Evolutionary conservation across 2,797 vertebrate genomes (phyloP).

Genomic region (Vespertilio murinus): DNA sequence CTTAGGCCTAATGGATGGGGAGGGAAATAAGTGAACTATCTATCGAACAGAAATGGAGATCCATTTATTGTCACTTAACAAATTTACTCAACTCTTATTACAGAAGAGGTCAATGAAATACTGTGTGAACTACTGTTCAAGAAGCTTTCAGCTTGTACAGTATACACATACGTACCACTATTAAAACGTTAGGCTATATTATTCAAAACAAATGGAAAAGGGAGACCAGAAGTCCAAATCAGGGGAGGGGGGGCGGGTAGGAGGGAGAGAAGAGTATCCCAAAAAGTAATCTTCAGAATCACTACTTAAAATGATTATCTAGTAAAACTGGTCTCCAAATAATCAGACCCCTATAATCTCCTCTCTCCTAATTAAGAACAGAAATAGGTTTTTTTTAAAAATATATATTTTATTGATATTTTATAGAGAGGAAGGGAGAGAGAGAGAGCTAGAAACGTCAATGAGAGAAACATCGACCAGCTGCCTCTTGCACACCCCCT

Average conservation of each 20-base stretch:
- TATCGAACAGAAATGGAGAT: background rate
- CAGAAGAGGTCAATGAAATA: background rate
- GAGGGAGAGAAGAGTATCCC: background rate
- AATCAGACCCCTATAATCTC: background rate
- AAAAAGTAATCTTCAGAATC: constrained; percentile 9
- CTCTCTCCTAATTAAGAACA: background rate
- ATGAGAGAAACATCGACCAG: too few relatives aligned
- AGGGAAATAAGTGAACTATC: background rate
- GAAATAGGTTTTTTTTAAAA: background rate
- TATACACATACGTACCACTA: background rate
- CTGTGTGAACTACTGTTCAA: background rate
- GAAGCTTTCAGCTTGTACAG: background rate
- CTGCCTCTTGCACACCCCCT: too few relatives aligned
- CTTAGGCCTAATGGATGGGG: background rate
- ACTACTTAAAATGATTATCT: constrained; percentile 12
- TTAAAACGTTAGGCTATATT: constrained; percentile 4
- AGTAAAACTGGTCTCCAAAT: background rate
- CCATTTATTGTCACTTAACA: background rate
- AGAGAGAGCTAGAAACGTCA: too few relatives aligned
- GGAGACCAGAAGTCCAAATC: background rate
- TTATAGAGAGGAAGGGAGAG: too few relatives aligned
- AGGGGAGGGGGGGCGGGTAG: background rate
- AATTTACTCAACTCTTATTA: background rate
- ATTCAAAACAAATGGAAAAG: background rate
- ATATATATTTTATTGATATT: too few relatives aligned